Conservation (phyloP, 2,113 vertebrate species). For the Elephas maximus region DNA sequence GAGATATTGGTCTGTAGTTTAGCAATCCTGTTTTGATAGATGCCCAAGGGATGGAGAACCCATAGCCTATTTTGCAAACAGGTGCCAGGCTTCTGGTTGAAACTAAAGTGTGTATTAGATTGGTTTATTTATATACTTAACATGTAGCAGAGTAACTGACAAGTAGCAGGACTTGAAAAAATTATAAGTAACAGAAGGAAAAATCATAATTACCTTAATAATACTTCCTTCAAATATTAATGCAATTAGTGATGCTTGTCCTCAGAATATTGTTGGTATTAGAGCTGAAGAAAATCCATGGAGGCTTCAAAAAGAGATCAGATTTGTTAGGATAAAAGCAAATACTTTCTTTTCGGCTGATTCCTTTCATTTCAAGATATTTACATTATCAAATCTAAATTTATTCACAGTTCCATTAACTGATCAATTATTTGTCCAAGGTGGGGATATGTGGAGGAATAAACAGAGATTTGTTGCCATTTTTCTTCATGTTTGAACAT, state of each 20-base stretch:
- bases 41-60: not conserved
- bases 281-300: conserved; percentile 71
- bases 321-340: conserved; percentile 74
- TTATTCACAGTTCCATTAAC: conserved; percentile 79
- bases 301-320: conserved; percentile 74
- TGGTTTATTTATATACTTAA: not conserved
- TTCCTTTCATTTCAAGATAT: conserved; percentile 76
- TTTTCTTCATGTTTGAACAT: conserved; percentile 75
- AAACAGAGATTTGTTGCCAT: conserved; percentile 26
- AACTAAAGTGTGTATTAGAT: not conserved
- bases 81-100: not conserved
- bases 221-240: not conserved
- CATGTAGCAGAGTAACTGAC: not conserved
- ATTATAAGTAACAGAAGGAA: not conserved
- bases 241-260: conserved; percentile 70
- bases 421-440: conserved; percentile 80
- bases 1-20: too few species aligned
- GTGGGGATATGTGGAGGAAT: not conserved
- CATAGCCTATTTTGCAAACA: not conserved
- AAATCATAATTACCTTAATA: not conserved
- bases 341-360: conserved; percentile 72
- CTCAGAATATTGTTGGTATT: conserved; percentile 76
- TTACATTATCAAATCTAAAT: conserved; percentile 79
- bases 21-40: not conserved
- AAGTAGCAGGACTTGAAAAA: conserved; percentile 4